Evolutionary conservation across 2,888 invertebrate genomes (phyloP).

Genomic region (Hyles lineata): DNA sequence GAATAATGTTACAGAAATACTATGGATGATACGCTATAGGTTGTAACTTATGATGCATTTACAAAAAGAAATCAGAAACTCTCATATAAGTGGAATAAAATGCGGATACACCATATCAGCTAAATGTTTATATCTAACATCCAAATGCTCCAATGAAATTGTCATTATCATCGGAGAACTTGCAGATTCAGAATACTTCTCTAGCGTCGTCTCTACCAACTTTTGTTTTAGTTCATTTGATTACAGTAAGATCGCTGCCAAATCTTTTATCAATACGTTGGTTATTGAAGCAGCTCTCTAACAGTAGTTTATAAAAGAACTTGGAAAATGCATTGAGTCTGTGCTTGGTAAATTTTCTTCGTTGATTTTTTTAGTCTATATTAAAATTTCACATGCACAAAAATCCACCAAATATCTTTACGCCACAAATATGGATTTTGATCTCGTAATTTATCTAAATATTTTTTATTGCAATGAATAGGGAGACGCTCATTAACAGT

Average conservation of each 20-base stretch:
- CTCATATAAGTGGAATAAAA: slow-evolving; percentile 8
- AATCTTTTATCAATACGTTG: slow-evolving; percentile 24
- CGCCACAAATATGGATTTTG: too few species aligned
- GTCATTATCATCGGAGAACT: slow-evolving; percentile 39
- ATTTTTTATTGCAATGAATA: too few species aligned
- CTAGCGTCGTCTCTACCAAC: slow-evolving; percentile 22
- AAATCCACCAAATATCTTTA: too few species aligned
- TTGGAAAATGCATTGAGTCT: neutral
- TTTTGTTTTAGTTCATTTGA: slow-evolving; percentile 30
- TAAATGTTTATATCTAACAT: slow-evolving; percentile 36
- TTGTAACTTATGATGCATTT: neutral
- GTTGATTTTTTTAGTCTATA: too few species aligned
- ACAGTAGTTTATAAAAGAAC: neutral
- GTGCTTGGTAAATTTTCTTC: too few species aligned
- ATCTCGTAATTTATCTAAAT: too few species aligned
- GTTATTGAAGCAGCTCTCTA: neutral
- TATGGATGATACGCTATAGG: too few species aligned
- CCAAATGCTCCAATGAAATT: slow-evolving; percentile 40
- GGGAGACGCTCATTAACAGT: too few species aligned
- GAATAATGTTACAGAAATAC: neutral
- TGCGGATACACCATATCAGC: neutral
- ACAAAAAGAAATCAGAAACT: neutral
- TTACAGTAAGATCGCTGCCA: slow-evolving; percentile 24
- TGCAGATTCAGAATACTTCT: slow-evolving; percentile 34
- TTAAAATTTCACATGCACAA: too few species aligned